phyloP scores from a whole-genome alignment of 1,140 invertebrate genomes.

The Penaeus japonicus region DNA sequence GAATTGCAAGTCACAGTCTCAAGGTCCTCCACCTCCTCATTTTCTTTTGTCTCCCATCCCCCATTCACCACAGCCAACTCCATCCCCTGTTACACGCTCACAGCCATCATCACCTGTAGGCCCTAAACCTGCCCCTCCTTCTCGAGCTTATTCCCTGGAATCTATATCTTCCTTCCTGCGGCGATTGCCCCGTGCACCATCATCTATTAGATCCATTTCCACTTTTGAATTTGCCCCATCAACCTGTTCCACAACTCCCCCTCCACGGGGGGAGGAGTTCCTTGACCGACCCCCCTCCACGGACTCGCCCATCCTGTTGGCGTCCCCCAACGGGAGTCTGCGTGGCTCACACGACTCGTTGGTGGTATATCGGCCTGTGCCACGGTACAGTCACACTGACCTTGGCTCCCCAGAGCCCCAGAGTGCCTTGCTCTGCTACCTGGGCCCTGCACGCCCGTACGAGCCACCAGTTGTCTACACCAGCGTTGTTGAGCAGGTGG shows the following conservation, averaged over 20 bases:
- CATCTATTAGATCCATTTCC: conserved; percentile 51
- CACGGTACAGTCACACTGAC: conserved; percentile 36
- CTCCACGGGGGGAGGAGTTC: not conserved
- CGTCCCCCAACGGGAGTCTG: conserved; percentile 10
- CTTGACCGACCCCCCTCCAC: conserved; percentile 56
- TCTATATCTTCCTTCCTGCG: conserved; percentile 48
- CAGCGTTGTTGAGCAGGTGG: conserved; percentile 35
- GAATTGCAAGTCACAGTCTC: conserved; percentile 7
- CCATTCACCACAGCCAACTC: not conserved
- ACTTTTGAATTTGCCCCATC: conserved; percentile 42
- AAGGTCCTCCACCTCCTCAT: not conserved
- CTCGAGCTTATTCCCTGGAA: conserved; percentile 46
- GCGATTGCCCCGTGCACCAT: conserved; percentile 36
- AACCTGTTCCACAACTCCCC: conserved; percentile 36
- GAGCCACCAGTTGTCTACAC: conserved; percentile 47
- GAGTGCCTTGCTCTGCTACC: conserved; percentile 46
- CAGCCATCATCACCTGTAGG: conserved; percentile 41
- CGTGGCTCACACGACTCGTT: conserved; percentile 42
- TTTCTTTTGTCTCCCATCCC: not conserved
- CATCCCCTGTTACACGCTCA: conserved; percentile 11
- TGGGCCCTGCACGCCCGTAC: conserved; percentile 48
- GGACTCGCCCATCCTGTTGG: conserved; percentile 48
- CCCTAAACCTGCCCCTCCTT: not conserved
- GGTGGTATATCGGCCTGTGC: conserved; percentile 47
- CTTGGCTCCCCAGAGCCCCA: conserved; percentile 46